Evolutionary conservation across 2,888 invertebrate genomes (phyloP).

Genomic region (Apodemia hepburni): DNA sequence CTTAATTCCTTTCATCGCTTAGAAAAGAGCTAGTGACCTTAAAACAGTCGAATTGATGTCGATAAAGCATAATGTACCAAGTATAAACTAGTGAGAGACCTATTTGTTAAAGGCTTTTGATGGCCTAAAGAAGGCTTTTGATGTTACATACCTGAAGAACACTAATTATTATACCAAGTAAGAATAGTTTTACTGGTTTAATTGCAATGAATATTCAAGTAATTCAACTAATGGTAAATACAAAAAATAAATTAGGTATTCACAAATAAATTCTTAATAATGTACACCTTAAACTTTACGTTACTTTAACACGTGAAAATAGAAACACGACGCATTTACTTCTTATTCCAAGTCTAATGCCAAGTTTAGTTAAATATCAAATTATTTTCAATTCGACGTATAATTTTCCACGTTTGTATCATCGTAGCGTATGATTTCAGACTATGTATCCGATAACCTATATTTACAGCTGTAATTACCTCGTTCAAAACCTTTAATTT

Average conservation of each 20-base stretch:
- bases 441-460: not conserved
- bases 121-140: no score
- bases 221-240: no score
- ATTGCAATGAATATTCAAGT: no score
- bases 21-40: no score
- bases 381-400: not conserved
- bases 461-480: not conserved
- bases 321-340: not conserved
- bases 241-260: not conserved
- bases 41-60: no score
- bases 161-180: no score
- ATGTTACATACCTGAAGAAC: no score
- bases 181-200: no score
- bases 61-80: no score
- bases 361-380: not conserved
- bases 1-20: no score
- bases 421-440: not conserved
- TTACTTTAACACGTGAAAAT: not conserved
- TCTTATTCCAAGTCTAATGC: not conserved
- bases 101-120: no score
- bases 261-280: not conserved
- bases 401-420: not conserved
- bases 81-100: no score
- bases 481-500: slow-evolving; percentile 1
- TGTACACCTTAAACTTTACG: not conserved